Percentiles rank a stretch among this genome's conserved stretches.
Evolutionary conservation across 2,797 vertebrate species (phyloP).

Genomic region (Artibeus lituratus): DNA sequence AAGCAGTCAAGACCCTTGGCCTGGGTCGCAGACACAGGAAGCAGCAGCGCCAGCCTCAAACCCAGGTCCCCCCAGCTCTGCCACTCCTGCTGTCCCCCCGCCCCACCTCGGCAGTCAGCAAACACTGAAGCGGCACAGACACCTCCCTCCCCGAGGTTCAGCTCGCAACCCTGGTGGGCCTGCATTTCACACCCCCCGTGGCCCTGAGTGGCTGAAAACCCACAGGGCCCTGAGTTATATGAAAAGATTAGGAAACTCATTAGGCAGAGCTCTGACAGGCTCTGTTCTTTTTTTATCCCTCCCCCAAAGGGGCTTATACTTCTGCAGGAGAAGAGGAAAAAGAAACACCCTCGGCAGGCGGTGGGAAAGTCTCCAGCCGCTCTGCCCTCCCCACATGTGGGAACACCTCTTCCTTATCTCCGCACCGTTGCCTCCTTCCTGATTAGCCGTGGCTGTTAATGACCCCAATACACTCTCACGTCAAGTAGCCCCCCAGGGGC

Average conservation of each 20-base stretch:
- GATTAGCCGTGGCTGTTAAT: not conserved
- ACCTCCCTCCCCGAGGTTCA: fast-evolving
- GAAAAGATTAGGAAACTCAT: not conserved
- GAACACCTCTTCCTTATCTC: not conserved
- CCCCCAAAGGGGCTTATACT: not conserved
- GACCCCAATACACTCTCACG: not conserved
- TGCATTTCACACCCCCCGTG: fast-evolving
- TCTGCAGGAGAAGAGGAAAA: not conserved
- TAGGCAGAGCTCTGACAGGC: not conserved
- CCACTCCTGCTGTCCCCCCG: fast-evolving
- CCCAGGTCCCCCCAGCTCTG: not conserved
- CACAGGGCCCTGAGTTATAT: not conserved
- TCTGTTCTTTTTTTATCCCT: not conserved
- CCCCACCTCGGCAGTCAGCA: not conserved
- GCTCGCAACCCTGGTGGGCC: not conserved
- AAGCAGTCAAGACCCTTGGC: not conserved
- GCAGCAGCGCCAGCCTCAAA: fast-evolving
- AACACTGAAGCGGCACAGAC: fast-evolving
- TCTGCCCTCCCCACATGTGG: not conserved
- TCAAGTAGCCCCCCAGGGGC: fast-evolving
- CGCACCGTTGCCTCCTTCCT: not conserved
- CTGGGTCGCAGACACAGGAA: not conserved
- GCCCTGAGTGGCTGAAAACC: not conserved
- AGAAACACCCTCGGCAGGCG: not conserved
- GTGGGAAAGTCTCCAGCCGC: not conserved